phyloP scores from a whole-genome alignment of 1,140 invertebrate species.

The Bombyx mandarina region DNA sequence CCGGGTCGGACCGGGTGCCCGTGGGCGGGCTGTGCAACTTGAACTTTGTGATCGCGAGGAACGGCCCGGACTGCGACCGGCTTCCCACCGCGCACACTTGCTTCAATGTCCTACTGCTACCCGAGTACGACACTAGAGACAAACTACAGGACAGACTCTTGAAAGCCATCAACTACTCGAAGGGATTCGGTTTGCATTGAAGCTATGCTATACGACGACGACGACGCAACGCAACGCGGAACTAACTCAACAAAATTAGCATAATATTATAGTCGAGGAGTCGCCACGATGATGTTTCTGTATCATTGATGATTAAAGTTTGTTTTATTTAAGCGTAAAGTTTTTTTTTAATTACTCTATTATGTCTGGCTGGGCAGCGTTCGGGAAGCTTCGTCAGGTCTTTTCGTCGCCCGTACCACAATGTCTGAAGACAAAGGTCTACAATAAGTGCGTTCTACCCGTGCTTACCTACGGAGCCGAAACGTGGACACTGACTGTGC shows the following conservation, averaged over 20 bases:
- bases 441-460: too few species aligned
- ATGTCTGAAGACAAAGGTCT: too few species aligned
- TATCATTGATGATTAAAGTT: slow-evolving; percentile 19
- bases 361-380: too few species aligned
- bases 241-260: too few species aligned
- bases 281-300: slow-evolving; percentile 1
- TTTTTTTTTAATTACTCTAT: slow-evolving; percentile 4
- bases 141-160: slow-evolving; percentile 89
- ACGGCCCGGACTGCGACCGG: slow-evolving; percentile 85
- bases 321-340: slow-evolving; percentile 46
- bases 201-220: too few species aligned
- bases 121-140: slow-evolving; percentile 88
- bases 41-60: slow-evolving; percentile 85
- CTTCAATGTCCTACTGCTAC: slow-evolving; percentile 95
- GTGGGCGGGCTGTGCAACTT: slow-evolving; percentile 92
- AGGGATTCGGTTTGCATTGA: slow-evolving; percentile 89
- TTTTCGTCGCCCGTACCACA: too few species aligned
- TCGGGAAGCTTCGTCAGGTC: too few species aligned
- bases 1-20: slow-evolving; percentile 95
- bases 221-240: too few species aligned
- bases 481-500: too few species aligned
- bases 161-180: slow-evolving; percentile 91
- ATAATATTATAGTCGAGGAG: neutral
- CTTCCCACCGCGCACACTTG: slow-evolving; percentile 93
- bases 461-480: too few species aligned